phyloP scores from a whole-genome alignment of 2,797 vertebrate genomes.

The Tragelaphus oryx region DNA sequence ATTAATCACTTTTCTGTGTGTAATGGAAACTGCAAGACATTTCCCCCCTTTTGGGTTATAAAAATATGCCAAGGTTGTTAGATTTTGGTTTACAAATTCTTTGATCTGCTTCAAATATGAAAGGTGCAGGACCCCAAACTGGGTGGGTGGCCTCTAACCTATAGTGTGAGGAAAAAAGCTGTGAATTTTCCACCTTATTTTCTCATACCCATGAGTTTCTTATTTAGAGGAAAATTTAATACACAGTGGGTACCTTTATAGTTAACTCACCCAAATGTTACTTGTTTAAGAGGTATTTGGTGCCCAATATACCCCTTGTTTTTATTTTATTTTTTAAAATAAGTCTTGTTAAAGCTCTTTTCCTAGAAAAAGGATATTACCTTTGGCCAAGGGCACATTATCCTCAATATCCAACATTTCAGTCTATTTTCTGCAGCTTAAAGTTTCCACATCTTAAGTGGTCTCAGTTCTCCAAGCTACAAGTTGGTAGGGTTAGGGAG shows the following conservation, averaged over 20 bases:
- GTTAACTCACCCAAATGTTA: not conserved
- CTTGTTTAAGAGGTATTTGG: slow-evolving; percentile 6
- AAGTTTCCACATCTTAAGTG: not conserved
- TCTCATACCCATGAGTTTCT: slow-evolving; percentile 19
- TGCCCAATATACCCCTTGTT: not conserved
- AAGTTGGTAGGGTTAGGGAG: not conserved
- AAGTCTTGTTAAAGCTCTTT: slow-evolving; percentile 11
- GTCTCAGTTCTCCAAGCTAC: not conserved
- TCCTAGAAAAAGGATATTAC: not conserved
- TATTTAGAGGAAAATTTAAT: slow-evolving; percentile 42
- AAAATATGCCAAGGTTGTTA: not conserved
- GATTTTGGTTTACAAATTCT: not conserved
- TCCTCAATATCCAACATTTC: not conserved
- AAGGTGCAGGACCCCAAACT: not conserved
- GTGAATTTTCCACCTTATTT: not conserved
- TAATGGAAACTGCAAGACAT: not conserved
- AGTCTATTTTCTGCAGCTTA: not conserved
- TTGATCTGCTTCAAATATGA: slow-evolving; percentile 26
- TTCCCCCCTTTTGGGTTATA: not conserved
- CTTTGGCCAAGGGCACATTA: not conserved
- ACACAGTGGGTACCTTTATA: not conserved
- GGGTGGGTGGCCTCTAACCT: not conserved
- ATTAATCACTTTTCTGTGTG: not conserved
- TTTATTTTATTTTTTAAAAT: not conserved
- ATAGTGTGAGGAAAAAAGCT: not conserved